Evolutionary conservation across 2,888 invertebrate species (phyloP), one percentile per base, ranked within the genome.

Genomic region (Lycocerus yunnanus): DNA sequence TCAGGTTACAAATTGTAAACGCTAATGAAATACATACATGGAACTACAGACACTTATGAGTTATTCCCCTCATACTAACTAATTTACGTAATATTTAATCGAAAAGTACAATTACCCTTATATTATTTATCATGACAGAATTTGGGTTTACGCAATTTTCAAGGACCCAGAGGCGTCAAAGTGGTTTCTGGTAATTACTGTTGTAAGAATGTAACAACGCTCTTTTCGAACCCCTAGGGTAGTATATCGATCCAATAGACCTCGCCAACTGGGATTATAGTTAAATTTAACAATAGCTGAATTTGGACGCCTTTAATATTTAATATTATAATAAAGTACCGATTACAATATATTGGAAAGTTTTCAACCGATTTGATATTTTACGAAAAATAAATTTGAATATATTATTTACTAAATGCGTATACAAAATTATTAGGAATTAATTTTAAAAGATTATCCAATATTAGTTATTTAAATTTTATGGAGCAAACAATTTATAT

Each of bases 181-280:
- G 81, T 81, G 80, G 81, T 80, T 78, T 77, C 77, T 76, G 78
- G 80, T 82, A 82, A 82, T 82, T 82, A 82, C 81, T 77, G 77
- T 76, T 78, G 78, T 79, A 82, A 82, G 81, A 81, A 81, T 80
- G 80, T 79, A 80, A 78, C 79, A 79, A 78, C 72, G 77, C 78
- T 79, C 77, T 70, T 67, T 77, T 76, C 72, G 75, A 78, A 78
- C 73, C 80, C 81, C 78, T 77, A 72, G 69, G 74, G 80, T 67
- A 77, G 74, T 78, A 74, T 80, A 80, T 80, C 80, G 80, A 80
- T 80, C 79, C 74, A 58, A 11, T 61, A 68, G 61, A 72, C 71
- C 71, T 75, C 69, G 71, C 68, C 68, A 27, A 20, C 16, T 63
- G 20, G 61, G 61, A 20, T 63, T 63, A 63, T 63, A 63, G 16